These are phyloP conservation scores for Nannoperca obscura DNA, from an alignment of 2,797 vertebrate genomes.

Conservation along the genomic window DNA sequence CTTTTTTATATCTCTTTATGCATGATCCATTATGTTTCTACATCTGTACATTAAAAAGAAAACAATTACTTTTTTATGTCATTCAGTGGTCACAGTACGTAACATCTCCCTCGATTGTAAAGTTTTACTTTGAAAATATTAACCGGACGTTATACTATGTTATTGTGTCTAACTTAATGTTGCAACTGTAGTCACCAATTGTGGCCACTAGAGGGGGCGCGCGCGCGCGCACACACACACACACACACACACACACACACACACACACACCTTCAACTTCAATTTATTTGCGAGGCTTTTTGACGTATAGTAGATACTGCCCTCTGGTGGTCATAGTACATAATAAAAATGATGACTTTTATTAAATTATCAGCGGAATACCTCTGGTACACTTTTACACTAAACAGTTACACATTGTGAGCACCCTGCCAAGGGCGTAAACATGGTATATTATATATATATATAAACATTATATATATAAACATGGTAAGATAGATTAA, in stretches of 20 bases:
- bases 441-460: no score
- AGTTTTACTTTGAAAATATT: background rate
- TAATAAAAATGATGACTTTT: background rate
- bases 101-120: fast-evolving
- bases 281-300: no score
- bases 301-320: background rate
- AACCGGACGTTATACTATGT: fast-evolving
- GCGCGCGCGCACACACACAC: background rate
- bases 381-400: background rate
- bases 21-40: background rate
- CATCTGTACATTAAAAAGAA: background rate
- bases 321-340: background rate
- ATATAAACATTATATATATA: no score
- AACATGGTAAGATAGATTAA: no score
- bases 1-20: background rate
- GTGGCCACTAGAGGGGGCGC: background rate
- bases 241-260: background rate
- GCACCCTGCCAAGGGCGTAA: no score
- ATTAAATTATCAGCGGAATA: no score
- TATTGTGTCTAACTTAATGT: background rate
- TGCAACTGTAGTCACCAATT: background rate
- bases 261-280: no score
- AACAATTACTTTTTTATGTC: background rate
- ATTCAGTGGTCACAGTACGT: background rate
- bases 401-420: background rate